Evolutionary conservation across 2,113 vertebrate genomes (phyloP).

Genomic region (Hemiscyllium ocellatum): DNA sequence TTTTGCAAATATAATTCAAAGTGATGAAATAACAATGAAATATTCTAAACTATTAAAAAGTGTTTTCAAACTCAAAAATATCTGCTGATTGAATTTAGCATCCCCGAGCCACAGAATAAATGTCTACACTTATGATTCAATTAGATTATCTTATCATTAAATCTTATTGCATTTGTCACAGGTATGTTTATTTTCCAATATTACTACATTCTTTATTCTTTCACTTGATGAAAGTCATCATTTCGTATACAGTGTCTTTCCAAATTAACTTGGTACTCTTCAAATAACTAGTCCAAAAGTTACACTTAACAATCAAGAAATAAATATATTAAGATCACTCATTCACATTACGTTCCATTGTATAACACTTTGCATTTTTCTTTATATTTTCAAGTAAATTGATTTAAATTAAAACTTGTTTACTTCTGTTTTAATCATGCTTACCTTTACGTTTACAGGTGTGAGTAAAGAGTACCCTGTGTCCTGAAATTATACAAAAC

Average conservation of each 20-base stretch:
- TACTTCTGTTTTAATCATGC: not conserved
- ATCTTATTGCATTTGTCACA: not conserved
- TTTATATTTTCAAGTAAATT: not conserved
- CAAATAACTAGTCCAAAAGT: not conserved
- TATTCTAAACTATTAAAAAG: not conserved
- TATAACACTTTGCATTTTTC: not conserved
- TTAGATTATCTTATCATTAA: not conserved
- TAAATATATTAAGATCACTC: not conserved
- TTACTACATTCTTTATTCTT: not conserved
- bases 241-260: not conserved
- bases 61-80: not conserved
- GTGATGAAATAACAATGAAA: not conserved
- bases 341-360: not conserved
- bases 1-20: not conserved
- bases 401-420: not conserved
- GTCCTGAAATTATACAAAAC: constrained; percentile 2
- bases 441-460: not conserved
- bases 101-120: not conserved
- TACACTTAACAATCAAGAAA: not conserved
- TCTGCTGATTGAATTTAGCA: not conserved
- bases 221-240: not conserved
- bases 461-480: not conserved
- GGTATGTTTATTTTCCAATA: not conserved
- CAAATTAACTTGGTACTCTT: not conserved
- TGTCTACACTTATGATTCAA: not conserved